Evolutionary conservation across 2,797 vertebrate species (phyloP).

Genomic region (Chromis chromis): DNA sequence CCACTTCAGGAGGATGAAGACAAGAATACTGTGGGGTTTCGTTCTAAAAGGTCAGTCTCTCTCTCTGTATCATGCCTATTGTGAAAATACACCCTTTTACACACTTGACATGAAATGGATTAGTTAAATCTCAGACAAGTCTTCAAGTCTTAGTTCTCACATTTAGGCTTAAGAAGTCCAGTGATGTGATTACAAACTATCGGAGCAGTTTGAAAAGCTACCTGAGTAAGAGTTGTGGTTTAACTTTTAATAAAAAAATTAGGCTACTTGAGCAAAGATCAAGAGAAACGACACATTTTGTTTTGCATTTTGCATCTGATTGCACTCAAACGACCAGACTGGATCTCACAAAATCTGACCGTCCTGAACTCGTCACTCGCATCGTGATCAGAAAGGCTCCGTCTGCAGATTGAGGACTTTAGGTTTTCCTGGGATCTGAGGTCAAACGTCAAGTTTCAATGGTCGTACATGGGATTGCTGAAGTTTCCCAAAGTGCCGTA

Average conservation of each 20-base stretch:
- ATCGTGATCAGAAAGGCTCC: not conserved
- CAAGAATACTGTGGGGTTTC: no score
- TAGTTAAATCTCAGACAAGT: not conserved
- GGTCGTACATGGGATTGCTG: conserved; percentile 92
- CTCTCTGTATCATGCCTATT: not conserved
- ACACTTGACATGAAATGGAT: not conserved
- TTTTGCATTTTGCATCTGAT: not conserved
- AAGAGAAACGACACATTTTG: not conserved
- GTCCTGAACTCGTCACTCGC: not conserved
- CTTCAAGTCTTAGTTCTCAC: not conserved
- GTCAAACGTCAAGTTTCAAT: conserved; percentile 65
- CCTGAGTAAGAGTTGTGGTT: not conserved
- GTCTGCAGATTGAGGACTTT: conserved; percentile 10
- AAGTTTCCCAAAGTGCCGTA: conserved; percentile 87
- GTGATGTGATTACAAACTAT: no score
- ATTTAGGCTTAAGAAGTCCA: no score
- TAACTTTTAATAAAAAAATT: not conserved
- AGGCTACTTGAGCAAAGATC: not conserved
- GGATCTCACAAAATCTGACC: not conserved
- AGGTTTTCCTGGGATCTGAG: not conserved
- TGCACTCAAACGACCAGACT: not conserved
- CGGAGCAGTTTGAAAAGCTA: not conserved
- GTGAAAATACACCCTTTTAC: not conserved
- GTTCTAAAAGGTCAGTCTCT: not conserved
- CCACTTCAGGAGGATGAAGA: not conserved